Conservation (phyloP, 1,140 invertebrate genomes). For the Copidosoma floridanum region DNA sequence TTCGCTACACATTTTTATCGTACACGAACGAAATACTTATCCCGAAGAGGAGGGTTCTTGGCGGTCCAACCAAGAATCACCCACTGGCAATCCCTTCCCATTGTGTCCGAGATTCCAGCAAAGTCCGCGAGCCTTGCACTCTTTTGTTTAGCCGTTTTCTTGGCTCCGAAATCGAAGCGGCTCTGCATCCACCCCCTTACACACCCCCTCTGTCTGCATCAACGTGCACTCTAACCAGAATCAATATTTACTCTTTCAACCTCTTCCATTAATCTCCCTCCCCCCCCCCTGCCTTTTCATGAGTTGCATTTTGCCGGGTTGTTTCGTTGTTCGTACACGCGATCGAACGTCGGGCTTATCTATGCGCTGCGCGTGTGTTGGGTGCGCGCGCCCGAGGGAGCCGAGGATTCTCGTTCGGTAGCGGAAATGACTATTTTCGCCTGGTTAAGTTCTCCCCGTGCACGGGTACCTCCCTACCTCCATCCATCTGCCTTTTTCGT, state of each 20-base stretch:
- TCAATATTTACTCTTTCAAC: slow-evolving; percentile 11
- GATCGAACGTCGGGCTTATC: background rate
- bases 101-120: too few relatives aligned
- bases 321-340: background rate
- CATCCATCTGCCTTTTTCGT: too few relatives aligned
- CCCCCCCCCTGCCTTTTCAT: background rate
- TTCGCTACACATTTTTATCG: too few relatives aligned
- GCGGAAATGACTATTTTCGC: slow-evolving; percentile 22
- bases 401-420: too few relatives aligned
- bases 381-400: background rate
- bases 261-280: too few relatives aligned
- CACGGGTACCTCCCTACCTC: too few relatives aligned
- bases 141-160: background rate
- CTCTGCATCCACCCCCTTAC: background rate
- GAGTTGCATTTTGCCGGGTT: background rate
- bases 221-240: slow-evolving; percentile 2
- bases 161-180: background rate
- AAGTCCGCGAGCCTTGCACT: too few relatives aligned
- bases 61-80: too few relatives aligned
- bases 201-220: too few relatives aligned
- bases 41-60: too few relatives aligned
- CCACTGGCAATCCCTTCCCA: background rate
- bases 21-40: too few relatives aligned
- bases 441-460: slow-evolving; percentile 6
- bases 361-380: background rate